Evolutionary conservation across 1,140 invertebrate genomes (phyloP).

Genomic region (Macrotrachela quadricornifera): DNA sequence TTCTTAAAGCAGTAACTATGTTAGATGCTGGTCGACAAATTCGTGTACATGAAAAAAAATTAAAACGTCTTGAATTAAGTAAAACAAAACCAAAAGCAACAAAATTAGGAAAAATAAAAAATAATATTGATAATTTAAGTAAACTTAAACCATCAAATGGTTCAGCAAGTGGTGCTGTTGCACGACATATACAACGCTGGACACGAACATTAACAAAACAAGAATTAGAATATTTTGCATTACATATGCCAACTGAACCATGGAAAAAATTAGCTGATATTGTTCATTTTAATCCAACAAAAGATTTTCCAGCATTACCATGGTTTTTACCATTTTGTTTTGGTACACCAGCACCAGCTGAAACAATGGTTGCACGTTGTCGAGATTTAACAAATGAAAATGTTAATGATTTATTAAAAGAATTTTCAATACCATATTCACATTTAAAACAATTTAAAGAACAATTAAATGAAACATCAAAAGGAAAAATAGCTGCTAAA

Average conservation of each 20-base stretch:
- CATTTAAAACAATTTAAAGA: slow-evolving; percentile 15
- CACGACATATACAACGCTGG: slow-evolving; percentile 18
- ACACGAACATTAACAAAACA: slow-evolving; percentile 14
- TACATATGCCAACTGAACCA: slow-evolving; percentile 21
- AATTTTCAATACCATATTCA: slow-evolving; percentile 16
- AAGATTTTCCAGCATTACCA: slow-evolving; percentile 18
- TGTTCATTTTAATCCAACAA: slow-evolving; percentile 20
- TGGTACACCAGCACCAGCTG: slow-evolving; percentile 14
- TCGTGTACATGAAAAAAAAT: slow-evolving; percentile 18
- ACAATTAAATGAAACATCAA: slow-evolving; percentile 14
- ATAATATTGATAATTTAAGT: slow-evolving; percentile 22
- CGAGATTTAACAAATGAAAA: slow-evolving; percentile 15
- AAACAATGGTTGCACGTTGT: slow-evolving; percentile 11
- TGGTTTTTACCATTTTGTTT: slow-evolving; percentile 24
- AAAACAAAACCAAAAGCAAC: slow-evolving; percentile 15
- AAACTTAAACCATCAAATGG: slow-evolving; percentile 15
- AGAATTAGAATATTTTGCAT: slow-evolving; percentile 20
- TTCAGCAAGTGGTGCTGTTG: slow-evolving; percentile 2
- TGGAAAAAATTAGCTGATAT: slow-evolving; percentile 25
- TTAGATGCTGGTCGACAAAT: slow-evolving; percentile 20
- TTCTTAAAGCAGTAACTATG: slow-evolving; percentile 20
- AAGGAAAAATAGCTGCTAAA: slow-evolving; percentile 13
- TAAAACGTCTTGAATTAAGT: slow-evolving; percentile 18
- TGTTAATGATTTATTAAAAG: slow-evolving; percentile 16
- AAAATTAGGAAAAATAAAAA: slow-evolving; percentile 21